These are phyloP conservation scores for Daboia siamensis DNA, from an alignment of 2,113 vertebrate genomes.

Conservation along the genomic window DNA sequence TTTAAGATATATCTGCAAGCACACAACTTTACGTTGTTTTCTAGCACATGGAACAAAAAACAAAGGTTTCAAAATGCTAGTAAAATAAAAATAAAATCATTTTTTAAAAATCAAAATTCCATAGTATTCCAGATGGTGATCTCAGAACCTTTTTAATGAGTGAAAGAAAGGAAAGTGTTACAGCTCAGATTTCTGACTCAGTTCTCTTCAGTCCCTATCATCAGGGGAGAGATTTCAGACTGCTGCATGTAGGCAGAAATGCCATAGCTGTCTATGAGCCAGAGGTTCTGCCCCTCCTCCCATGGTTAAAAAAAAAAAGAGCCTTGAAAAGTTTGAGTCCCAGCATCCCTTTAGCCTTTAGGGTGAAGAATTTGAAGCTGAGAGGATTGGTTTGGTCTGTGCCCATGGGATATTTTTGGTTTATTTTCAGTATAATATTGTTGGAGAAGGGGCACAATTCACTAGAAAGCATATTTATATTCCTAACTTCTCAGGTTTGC, in stretches of 20 bases:
- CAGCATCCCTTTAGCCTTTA: neutral
- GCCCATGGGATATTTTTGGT: neutral
- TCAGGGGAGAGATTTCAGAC: neutral
- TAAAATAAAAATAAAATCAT: neutral
- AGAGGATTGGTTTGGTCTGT: neutral
- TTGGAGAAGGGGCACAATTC: neutral
- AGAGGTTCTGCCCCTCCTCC: neutral
- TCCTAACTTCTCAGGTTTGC: neutral
- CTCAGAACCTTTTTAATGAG: neutral
- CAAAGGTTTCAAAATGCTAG: neutral
- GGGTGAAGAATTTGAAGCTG: neutral
- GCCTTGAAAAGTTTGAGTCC: neutral
- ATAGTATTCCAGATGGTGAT: neutral
- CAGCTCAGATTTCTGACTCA: neutral
- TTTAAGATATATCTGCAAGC: neutral
- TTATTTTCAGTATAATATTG: neutral
- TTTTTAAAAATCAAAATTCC: neutral
- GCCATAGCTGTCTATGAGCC: neutral
- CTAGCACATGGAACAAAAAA: neutral
- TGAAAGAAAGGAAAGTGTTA: neutral
- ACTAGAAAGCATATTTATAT: neutral
- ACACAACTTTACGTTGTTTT: neutral
- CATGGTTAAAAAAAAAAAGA: neutral
- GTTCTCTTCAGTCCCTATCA: neutral
- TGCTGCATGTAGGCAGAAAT: neutral